A percentile compares a stretch with the other conserved stretches of the same genome.
These are phyloP conservation scores for Gallinago paraguaiae DNA, from an alignment of 2,113 vertebrate genomes.

Conservation along the genomic window DNA sequence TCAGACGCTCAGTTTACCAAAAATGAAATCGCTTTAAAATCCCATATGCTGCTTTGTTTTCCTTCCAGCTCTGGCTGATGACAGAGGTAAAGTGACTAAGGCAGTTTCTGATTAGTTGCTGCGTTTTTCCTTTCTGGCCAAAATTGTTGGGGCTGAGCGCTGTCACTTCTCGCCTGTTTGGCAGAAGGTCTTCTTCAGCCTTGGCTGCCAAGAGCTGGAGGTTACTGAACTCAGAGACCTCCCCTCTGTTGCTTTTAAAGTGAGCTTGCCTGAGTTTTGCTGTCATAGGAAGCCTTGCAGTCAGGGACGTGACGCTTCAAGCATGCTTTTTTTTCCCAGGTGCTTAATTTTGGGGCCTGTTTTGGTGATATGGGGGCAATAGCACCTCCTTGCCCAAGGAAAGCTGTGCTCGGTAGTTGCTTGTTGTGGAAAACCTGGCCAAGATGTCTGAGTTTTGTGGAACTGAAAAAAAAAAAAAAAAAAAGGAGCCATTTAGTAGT, in stretches of 20 bases:
- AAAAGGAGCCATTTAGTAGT: not conserved
- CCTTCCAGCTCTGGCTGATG: conserved; percentile 5
- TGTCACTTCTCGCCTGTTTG: not conserved
- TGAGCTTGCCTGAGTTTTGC: not conserved
- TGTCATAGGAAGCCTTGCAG: not conserved
- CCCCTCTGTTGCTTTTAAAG: not conserved
- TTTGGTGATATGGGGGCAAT: not conserved
- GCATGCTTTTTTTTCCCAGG: not conserved
- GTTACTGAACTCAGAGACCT: not conserved
- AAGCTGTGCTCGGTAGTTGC: not conserved
- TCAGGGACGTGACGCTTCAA: not conserved
- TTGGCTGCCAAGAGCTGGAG: not conserved
- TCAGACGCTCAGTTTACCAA: conserved; percentile 5
- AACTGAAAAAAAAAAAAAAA: not conserved
- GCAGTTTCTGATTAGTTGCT: not conserved
- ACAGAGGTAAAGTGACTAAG: conserved; percentile 12
- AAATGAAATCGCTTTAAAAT: conserved; percentile 18
- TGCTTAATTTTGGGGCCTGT: not conserved
- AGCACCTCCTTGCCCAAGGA: not conserved
- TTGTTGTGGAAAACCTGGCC: not conserved
- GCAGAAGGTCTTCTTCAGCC: not conserved
- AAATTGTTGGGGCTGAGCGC: fast-evolving
- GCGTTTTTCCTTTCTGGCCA: not conserved
- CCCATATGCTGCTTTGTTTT: conserved; percentile 32
- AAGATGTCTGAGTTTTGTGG: not conserved